Evolutionary conservation across 1,140 invertebrate species (phyloP), one percentile per base, ranked within the genome.

Genomic region (Aphaenogaster rudis): DNA sequence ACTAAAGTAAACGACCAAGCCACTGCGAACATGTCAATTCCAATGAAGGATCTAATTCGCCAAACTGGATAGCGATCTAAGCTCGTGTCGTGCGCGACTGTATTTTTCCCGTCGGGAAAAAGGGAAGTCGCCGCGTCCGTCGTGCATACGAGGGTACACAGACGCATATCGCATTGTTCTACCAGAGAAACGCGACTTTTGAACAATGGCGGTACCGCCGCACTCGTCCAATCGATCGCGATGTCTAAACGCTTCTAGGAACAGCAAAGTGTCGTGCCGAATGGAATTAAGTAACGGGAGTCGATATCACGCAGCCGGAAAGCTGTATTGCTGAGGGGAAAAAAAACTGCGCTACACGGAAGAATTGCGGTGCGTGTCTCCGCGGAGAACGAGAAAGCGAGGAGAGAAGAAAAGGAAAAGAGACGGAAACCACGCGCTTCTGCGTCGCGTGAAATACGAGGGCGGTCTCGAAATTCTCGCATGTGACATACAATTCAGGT

Each of bases 261-360:
- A 92, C 90, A 84, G 82, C 88, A 45, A 64, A 76, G 59, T 92
- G 82, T 87, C 91, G 91, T 92, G 91, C 86, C 82, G 79, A 89
- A 79, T 79, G 76, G 74, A 92, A 92, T 92, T 92, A 92, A 92
- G 91, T 92, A 91, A 92, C 82, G 84, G 69, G 66, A 67, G 80
- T 85, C 82, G 76, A 88, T 91, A 88, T 88, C 78, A 63, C 63
- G 76, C 74, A n/a, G 15, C 52, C 77, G 69, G 28, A 71, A 86
- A 74, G 36, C 64, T 84, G 80, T 90, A 80, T 77, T 48, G 28
- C 59, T 15, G 45, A 48, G 57, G 1, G 33, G 15, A 3, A 50
- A 8, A 81, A 59, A 86, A 88, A 76, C 59, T 72, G 61, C 74
- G 52, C 21, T 28, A 57, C 64, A 64, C 54, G 86, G 67, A 72